Percentiles rank a stretch among this genome's conserved stretches.
phyloP scores from a whole-genome alignment of 2,888 invertebrate genomes.

The Laothoe populi region DNA sequence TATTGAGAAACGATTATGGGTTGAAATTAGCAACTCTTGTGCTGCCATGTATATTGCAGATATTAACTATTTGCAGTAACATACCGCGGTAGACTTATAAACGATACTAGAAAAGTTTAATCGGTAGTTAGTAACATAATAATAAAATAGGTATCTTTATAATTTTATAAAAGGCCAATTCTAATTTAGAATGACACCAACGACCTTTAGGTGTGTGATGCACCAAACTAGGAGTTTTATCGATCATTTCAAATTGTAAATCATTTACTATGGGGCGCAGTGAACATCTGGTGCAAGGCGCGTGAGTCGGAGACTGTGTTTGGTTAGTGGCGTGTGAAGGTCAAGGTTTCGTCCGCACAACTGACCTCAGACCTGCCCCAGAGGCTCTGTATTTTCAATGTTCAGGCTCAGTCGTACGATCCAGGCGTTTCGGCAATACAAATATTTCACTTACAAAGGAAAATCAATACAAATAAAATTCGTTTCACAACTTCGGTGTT shows the following conservation, averaged over 20 bases:
- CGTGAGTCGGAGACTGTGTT: conserved; percentile 67
- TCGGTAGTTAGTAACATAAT: not conserved
- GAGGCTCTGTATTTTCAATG: conserved; percentile 43
- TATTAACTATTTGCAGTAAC: too few species aligned
- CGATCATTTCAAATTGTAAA: conserved; percentile 3
- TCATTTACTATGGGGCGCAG: conserved; percentile 30
- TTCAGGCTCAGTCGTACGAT: conserved; percentile 28
- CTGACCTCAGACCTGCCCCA: conserved; percentile 62
- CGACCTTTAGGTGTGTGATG: not conserved
- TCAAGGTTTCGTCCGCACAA: conserved; percentile 71
- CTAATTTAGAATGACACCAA: not conserved
- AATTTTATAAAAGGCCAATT: not conserved
- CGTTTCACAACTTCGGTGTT: conserved; percentile 68
- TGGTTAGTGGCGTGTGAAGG: conserved; percentile 75
- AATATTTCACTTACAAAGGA: conserved; percentile 6
- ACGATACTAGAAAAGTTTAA: too few species aligned
- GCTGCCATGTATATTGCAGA: too few species aligned
- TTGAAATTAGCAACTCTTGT: too few species aligned
- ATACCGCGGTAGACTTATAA: too few species aligned
- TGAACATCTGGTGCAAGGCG: conserved; percentile 67
- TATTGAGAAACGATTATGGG: too few species aligned
- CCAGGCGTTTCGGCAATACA: conserved; percentile 6
- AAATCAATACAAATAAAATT: conserved; percentile 24
- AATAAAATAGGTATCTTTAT: not conserved
- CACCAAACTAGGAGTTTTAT: not conserved